Conservation (phyloP, 2,888 invertebrate genomes). For the Brachyopa scutellaris region DNA sequence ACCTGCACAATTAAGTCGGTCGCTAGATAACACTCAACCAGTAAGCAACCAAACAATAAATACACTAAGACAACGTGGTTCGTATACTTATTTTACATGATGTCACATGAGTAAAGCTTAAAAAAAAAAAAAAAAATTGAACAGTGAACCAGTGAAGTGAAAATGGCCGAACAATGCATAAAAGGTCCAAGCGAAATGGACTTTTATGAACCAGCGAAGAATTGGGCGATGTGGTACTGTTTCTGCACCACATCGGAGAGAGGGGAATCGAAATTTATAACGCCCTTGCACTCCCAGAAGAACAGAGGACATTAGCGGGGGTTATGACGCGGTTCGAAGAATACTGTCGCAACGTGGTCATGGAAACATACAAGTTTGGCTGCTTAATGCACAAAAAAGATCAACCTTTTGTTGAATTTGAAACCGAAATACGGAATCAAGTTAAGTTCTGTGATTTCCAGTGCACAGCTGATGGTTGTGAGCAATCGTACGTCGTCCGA, state of each 20-base stretch:
- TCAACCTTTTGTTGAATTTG: too few species aligned
- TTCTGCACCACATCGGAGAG: slow-evolving; percentile 44
- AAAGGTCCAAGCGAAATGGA: slow-evolving; percentile 27
- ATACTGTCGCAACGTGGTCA: too few species aligned
- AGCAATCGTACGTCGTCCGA: too few species aligned
- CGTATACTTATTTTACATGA: slow-evolving; percentile 6
- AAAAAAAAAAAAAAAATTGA: not conserved
- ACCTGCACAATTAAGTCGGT: too few species aligned
- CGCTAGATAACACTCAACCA: too few species aligned
- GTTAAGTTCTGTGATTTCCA: too few species aligned
- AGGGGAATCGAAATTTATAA: slow-evolving; percentile 38
- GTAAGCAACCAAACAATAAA: too few species aligned
- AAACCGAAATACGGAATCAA: too few species aligned
- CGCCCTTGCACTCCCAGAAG: slow-evolving; percentile 14
- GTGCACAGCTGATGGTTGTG: too few species aligned
- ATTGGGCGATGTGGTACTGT: slow-evolving; percentile 20
- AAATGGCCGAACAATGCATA: slow-evolving; percentile 27
- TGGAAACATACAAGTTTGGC: too few species aligned
- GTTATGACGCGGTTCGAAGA: slow-evolving; percentile 39
- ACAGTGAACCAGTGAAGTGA: not conserved
- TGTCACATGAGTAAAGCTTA: not conserved
- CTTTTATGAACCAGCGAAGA: slow-evolving; percentile 29
- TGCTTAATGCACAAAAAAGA: too few species aligned
- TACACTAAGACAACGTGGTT: too few species aligned
- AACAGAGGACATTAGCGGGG: slow-evolving; percentile 6